These are phyloP conservation scores for Chaetodon auriga DNA, from an alignment of 2,113 vertebrate species.

Conservation along the genomic window DNA sequence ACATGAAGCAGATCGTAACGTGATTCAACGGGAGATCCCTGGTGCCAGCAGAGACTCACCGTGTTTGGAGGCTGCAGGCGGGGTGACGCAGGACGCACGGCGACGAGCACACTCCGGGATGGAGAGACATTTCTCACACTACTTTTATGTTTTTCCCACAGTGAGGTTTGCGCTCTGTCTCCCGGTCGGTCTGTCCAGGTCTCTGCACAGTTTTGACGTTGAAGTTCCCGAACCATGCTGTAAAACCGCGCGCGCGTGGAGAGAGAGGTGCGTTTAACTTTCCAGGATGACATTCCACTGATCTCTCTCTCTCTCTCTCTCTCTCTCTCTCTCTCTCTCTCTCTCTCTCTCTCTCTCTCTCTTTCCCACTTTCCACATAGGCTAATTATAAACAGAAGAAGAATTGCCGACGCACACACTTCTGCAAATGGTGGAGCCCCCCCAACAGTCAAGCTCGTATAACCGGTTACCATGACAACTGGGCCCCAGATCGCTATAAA, in stretches of 20 bases:
- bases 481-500: conserved; percentile 80
- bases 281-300: conserved; percentile 10
- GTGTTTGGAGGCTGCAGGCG: neutral
- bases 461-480: conserved; percentile 82
- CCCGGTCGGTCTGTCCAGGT: neutral
- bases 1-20: neutral
- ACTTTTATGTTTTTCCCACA: too few species aligned
- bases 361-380: conserved; percentile 4
- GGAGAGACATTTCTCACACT: too few species aligned
- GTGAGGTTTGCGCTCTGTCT: neutral
- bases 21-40: too few species aligned
- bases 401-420: conserved; percentile 20
- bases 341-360: neutral
- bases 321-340: conserved; percentile 4
- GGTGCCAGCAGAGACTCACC: conserved; percentile 25
- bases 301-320: conserved; percentile 5
- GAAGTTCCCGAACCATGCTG: neutral
- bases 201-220: neutral
- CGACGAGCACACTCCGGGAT: neutral
- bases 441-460: conserved; percentile 73
- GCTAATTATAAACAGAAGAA: conserved; percentile 62
- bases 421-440: conserved; percentile 38
- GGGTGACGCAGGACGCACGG: conserved; percentile 5
- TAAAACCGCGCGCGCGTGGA: neutral
- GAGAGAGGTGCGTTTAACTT: neutral